These are phyloP conservation scores for Lepidostoma basale DNA, from an alignment of 1,140 invertebrate genomes.

Conservation along the genomic window DNA sequence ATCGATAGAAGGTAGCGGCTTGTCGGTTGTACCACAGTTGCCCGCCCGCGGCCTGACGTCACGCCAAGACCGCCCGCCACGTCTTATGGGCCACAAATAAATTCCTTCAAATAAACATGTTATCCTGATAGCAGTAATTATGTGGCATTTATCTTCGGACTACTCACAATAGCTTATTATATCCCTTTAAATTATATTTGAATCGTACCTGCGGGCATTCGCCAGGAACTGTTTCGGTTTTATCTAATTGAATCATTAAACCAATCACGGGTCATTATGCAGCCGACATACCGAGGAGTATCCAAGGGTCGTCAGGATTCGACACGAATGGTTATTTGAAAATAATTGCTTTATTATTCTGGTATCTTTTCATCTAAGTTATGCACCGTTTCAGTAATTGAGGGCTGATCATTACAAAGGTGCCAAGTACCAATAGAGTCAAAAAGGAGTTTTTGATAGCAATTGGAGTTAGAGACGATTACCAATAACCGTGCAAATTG, in stretches of 20 bases:
- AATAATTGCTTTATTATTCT: too few species aligned
- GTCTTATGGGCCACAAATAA: conserved; percentile 7
- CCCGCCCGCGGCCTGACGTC: conserved; percentile 10
- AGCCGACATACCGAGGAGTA: too few species aligned
- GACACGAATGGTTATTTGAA: too few species aligned
- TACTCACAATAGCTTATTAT: conserved; percentile 4
- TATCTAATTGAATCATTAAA: conserved; percentile 8
- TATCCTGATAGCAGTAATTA: conserved; percentile 37
- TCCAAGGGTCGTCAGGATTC: too few species aligned
- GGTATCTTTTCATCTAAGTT: too few species aligned
- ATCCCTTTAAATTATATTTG: neutral
- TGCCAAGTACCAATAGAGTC: too few species aligned
- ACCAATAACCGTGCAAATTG: too few species aligned
- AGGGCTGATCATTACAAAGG: too few species aligned
- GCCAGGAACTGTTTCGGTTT: neutral
- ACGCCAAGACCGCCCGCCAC: conserved; percentile 32
- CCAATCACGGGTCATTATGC: neutral
- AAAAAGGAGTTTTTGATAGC: too few species aligned
- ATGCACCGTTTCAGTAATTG: too few species aligned
- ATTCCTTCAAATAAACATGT: conserved; percentile 38
- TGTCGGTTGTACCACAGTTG: neutral
- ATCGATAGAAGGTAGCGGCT: conserved; percentile 17
- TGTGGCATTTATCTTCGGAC: conserved; percentile 27
- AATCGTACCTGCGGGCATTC: neutral
- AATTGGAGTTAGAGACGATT: too few species aligned